Base-by-base conservation (phyloP, 2,888 invertebrate genomes). In the Thereva nobilitata region DNA sequence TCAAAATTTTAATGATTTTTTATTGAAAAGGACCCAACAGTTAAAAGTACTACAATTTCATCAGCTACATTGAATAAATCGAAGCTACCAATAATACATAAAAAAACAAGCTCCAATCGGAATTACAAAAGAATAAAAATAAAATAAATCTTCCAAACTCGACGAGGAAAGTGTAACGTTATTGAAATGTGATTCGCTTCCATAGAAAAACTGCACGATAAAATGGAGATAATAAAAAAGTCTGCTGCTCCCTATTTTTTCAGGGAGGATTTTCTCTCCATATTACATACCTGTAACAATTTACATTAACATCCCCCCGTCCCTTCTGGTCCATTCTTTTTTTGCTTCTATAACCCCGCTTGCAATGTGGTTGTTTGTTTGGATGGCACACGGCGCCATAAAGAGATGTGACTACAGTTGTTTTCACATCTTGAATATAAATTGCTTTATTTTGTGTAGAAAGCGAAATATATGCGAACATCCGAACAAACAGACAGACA, bases 381-480 rank as follows among this genome's bases (percentile, higher is more conserved):
- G 38, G 52, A 57, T 67, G 55, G 65, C 69, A 69, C 66, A 67
- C 67, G 66, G 70, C 52, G 64, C 59, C 64, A 53, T 64, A 64
- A 67, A 64, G 59, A 67, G 64, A 67, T 67, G 67, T 67, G 70
- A 67, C 67, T 70, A 70, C 69, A 70, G 70, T 75, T 75, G 75
- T 75, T 73, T 78, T 77, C 77, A 77, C 78, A 78, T 78, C 78
- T 78, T 78, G 78, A 79, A 79, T 79, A 79, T 78, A 79, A 79
- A 79, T 79, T 79, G 76, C 79, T 79, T 79, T 73, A 74, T 74
- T 74, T 74, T 55, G 64, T 37, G 23, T 23, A 23, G 23, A 44
- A 40, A 64, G 23, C 61, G 61, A 50, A 61, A 61, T 50, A 23
- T 23, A 34, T 50, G 50, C 68, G 66, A 64, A 50, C 63, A 55